Conservation (phyloP, 2,888 invertebrate genomes). For the Hypena proboscidalis region DNA sequence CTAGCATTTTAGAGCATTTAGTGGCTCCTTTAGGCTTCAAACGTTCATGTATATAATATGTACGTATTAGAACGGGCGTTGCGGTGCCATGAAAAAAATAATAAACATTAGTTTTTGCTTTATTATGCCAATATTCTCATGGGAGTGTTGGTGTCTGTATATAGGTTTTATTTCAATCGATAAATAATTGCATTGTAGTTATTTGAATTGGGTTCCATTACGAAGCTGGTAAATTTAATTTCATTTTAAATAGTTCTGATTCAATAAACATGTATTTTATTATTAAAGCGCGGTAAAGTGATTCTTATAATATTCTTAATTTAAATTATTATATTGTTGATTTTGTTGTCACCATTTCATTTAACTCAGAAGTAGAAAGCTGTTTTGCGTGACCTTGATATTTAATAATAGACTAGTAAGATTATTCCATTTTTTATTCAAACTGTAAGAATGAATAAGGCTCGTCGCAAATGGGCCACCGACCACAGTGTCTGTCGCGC, state of each 20-base stretch:
- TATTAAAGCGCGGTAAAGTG: conserved; percentile 2
- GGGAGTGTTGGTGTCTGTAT: conserved; percentile 31
- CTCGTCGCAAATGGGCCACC: no score
- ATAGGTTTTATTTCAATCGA: conserved; percentile 31
- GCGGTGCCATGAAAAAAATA: conserved; percentile 66
- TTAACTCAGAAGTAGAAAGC: conserved; percentile 27
- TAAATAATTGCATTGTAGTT: conserved; percentile 26
- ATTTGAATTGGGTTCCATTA: conserved; percentile 18
- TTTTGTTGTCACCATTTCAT: conserved; percentile 13
- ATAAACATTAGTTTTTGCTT: conserved; percentile 27
- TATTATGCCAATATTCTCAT: conserved; percentile 21
- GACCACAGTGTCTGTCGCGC: no score
- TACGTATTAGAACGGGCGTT: conserved; percentile 57
- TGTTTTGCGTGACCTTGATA: conserved; percentile 35
- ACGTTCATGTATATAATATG: conserved; percentile 47
- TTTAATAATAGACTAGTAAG: conserved; percentile 47
- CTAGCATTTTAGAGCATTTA: conserved; percentile 83
- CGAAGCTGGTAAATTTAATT: conserved; percentile 2
- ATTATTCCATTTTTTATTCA: conserved; percentile 45
- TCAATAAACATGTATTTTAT: no score
- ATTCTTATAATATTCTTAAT: neutral
- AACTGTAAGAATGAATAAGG: conserved; percentile 32
- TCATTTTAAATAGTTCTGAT: conserved; percentile 6
- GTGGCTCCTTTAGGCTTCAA: conserved; percentile 52
- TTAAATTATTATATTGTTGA: conserved; percentile 7